Base-by-base conservation (phyloP, 2,113 vertebrate genomes). In the Lycaon pictus region DNA sequence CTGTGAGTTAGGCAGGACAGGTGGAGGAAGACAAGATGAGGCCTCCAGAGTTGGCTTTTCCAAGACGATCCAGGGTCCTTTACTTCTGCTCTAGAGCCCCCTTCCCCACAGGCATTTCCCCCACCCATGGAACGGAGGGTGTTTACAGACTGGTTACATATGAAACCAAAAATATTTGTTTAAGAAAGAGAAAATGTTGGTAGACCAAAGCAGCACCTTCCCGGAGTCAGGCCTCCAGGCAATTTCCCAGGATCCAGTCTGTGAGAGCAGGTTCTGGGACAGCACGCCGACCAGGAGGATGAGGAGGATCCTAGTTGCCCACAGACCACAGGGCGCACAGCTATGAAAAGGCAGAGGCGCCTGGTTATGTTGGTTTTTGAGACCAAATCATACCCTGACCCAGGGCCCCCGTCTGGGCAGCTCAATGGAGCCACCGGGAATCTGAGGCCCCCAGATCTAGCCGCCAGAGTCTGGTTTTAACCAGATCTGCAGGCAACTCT, bases 241-340 rank as follows among this genome's bases (percentile, higher is more conserved):
- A 15, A 56, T 22, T 37, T 48, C 10, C 56, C 7, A 35, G 76
- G 19, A 71, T 27, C 43, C 27, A 9, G 27, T 17, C 35, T 56
- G 15, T 63, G 60, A 0, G 32, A 58, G 5, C 4, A 11, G 20
- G 5, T 1, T 35, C 20, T 12, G 3, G 20, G 16, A 37, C 13
- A 29, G 15, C 23, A 56, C 17, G 4, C n/a, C 22, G 1, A 2
- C 53, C 0, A 15, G 29, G 20, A 2, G 35, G 8, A 15, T 11
- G 0, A 69, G 11, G n/a, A 15, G 5, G 15, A 1, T 10, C 56
- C 65, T 22, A 3, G 35, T 16, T 11, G 51, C 43, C 23, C 19
- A 10, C 23, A 4, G 22, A 10, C 53, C 56, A 0, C 0, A 0
- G 23, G 15, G 29, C 16, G 1, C 51, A 23, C 0, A 0, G 63